Evolutionary conservation across 2,888 invertebrate genomes (phyloP).

Genomic region (Nomada ruficornis): DNA sequence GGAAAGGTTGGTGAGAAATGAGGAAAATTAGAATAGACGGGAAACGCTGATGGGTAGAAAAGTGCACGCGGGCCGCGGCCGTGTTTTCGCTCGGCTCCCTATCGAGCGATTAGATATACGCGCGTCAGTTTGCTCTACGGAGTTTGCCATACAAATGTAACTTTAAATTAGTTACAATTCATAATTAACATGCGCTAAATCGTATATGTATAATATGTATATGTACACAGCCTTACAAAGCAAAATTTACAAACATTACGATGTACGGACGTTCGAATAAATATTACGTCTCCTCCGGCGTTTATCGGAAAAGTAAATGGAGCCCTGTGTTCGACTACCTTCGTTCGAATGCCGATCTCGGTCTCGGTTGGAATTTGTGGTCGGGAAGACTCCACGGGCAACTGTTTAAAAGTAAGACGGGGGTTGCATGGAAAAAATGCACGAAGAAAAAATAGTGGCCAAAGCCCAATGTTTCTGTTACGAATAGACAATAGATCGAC

Average conservation of each 20-base stretch:
- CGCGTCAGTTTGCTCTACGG: conserved; percentile 41
- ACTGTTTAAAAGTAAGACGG: conserved; percentile 22
- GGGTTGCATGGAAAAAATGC: background rate
- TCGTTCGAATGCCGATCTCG: conserved; percentile 36
- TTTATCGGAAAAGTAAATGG: conserved; percentile 41
- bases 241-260: conserved; percentile 84
- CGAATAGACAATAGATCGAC: conserved; percentile 11
- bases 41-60: conserved; percentile 28
- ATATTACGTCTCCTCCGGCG: conserved; percentile 61
- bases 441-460: background rate
- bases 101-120: conserved; percentile 34
- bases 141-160: conserved; percentile 59
- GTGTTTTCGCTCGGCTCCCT: conserved; percentile 25
- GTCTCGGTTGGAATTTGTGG: conserved; percentile 3
- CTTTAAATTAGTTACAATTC: conserved; percentile 44
- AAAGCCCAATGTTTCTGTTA: conserved; percentile 6
- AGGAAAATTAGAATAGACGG: background rate
- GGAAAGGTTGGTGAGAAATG: conserved; percentile 20
- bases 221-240: conserved; percentile 85
- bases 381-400: conserved; percentile 50
- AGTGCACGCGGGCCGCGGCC: conserved; percentile 5
- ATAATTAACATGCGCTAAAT: conserved; percentile 74
- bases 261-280: conserved; percentile 81
- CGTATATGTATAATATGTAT: conserved; percentile 79
- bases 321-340: conserved; percentile 13